Conservation (phyloP, 2,888 invertebrate genomes). For the Papilio elwesi region DNA sequence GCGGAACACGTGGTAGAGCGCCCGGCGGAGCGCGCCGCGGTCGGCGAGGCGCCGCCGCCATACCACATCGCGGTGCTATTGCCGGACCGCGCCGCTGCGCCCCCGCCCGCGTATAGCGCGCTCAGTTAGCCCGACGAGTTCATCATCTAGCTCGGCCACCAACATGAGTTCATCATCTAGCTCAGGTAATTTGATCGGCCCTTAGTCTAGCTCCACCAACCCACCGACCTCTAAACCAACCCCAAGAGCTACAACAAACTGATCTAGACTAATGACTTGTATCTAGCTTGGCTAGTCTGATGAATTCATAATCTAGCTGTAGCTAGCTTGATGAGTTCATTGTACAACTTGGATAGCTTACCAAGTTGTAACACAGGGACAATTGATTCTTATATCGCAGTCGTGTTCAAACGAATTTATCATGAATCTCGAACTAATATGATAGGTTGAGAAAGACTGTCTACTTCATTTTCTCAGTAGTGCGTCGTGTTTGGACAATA, state of each 20-base stretch:
- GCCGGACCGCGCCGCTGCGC: constrained; percentile 71
- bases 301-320: constrained; percentile 13
- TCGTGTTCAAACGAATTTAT: constrained; percentile 23
- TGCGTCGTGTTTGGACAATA: not conserved
- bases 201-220: constrained; percentile 11
- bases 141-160: constrained; percentile 33
- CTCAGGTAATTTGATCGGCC: constrained; percentile 2
- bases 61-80: constrained; percentile 93
- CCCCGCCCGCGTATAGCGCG: constrained; percentile 38
- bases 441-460: constrained; percentile 10
- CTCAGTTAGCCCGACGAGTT: constrained; percentile 38
- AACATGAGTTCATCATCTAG: constrained; percentile 33
- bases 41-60: constrained; percentile 87
- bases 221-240: no score
- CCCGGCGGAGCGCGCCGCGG: constrained; percentile 38
- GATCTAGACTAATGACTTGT: not conserved
- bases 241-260: not conserved
- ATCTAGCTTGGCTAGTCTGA: constrained; percentile 3
- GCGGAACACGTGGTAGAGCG: constrained; percentile 44
- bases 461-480: not conserved
- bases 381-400: constrained; percentile 5
- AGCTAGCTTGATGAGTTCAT: constrained; percentile 11
- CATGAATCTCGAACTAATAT: constrained; percentile 12
- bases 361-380: constrained; percentile 17
- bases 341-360: constrained; percentile 9